phyloP scores from a whole-genome alignment of 1,140 invertebrate species.

The Ladona fulva region DNA sequence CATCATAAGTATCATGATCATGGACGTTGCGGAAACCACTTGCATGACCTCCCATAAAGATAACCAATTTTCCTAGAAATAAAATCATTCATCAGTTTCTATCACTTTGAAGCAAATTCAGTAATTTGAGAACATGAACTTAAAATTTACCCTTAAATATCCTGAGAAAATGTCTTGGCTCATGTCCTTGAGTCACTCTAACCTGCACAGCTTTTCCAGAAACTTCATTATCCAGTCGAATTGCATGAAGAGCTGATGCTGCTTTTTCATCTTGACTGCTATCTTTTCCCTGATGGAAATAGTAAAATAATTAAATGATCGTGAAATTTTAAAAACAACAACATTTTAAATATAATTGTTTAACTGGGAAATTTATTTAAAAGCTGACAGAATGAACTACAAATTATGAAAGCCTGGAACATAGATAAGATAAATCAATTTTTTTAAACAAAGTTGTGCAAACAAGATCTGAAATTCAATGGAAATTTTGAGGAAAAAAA shows the following conservation, averaged over 20 bases:
- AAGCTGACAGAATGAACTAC: no score
- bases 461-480: no score
- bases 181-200: slow-evolving; percentile 59
- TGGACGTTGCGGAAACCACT: slow-evolving; percentile 48
- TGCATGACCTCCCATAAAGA: slow-evolving; percentile 51
- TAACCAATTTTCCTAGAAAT: slow-evolving; percentile 44
- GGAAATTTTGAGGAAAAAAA: no score
- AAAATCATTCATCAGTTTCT: slow-evolving; percentile 20
- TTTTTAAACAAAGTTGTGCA: no score
- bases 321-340: no score
- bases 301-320: slow-evolving; percentile 17
- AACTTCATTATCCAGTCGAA: slow-evolving; percentile 50
- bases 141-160: slow-evolving; percentile 58
- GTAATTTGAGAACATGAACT: neutral
- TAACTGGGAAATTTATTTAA: no score
- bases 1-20: slow-evolving; percentile 50
- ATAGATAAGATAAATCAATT: no score
- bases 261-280: slow-evolving; percentile 51
- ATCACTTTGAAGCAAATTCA: neutral
- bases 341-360: no score
- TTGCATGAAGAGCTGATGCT: slow-evolving; percentile 51
- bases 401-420: no score
- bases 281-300: slow-evolving; percentile 38
- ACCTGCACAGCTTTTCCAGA: slow-evolving; percentile 50
- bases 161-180: slow-evolving; percentile 64